Base-by-base conservation (phyloP, 2,113 vertebrate species). In the Heteronetta atricapilla region DNA sequence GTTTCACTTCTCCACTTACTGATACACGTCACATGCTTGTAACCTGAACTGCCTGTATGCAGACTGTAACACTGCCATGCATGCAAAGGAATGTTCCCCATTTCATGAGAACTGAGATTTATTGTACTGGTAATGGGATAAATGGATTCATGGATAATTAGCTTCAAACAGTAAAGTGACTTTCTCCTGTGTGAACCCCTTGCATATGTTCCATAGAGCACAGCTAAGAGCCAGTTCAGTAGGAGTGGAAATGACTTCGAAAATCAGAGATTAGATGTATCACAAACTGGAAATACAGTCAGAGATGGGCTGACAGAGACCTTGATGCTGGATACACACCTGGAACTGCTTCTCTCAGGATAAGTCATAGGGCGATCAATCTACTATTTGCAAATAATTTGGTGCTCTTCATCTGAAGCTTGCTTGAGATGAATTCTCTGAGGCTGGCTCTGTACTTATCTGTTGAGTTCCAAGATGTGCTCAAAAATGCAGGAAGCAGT, bases 21-120 rank as follows among this genome's bases (percentile, higher is more conserved):
- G 36, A n/a, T 50, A 26, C 29, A 15, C 2, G 2, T 40, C 5
- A 12, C 0, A 0, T 50, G 13, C 23, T 64, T 2, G 18, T 19
- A 69, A 33, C 18, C 14, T 62, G 74, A 62, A 62, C 31, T 56
- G 11, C 26, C 63, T 36, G 11, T 11, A 20, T 59, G 36, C 48
- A 53, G 84, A 29, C 15, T 26, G 12, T 69, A 22, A 40, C 3
- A 2, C 21, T 85, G 50, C 21, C 22, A 10, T 40, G 16, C 38
- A 29, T 62, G 60, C 16, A 70, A 82, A 82, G 34, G n/a, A 84
- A 6, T 25, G 48, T 52, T 4, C 15, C 52, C 15, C 40, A 10
- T 42, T 90, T 81, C 22, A 8, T 31, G 69, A 82, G 16, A 75
- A 40, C 13, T 58, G 11, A 25, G 6, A 1, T 1, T 22, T 11